Conservation (phyloP, 1,140 invertebrate species). For the Melanaphis sacchari region DNA sequence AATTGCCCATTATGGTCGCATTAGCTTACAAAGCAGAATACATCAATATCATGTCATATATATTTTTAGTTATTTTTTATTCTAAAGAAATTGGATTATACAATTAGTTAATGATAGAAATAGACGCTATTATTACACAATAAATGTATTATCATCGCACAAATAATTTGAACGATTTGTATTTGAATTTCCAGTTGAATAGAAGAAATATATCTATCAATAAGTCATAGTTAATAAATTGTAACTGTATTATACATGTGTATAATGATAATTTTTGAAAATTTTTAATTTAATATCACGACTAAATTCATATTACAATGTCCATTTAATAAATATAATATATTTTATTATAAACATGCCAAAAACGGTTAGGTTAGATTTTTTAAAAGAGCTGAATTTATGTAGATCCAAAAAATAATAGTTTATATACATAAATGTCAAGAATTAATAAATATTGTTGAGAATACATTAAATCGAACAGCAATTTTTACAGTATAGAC, state of each 20-base stretch:
- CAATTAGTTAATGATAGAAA: not conserved
- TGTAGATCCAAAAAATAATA: not conserved
- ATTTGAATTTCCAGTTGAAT: not conserved
- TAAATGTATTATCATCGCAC: not conserved
- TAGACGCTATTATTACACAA: not conserved
- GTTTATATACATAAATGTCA: not conserved
- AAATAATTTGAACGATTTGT: not conserved
- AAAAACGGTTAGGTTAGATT: not conserved
- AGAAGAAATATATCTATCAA: not conserved
- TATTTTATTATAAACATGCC: not conserved
- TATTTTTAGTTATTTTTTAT: too few relatives aligned
- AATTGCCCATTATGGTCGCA: not conserved
- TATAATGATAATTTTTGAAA: not conserved
- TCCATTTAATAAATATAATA: not conserved
- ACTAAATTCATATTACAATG: not conserved
- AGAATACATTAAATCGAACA: not conserved
- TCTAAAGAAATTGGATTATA: fast-evolving
- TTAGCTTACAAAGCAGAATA: not conserved
- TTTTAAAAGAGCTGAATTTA: not conserved
- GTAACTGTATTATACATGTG: not conserved
- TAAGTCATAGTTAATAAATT: not conserved
- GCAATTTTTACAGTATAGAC: not conserved
- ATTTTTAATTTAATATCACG: not conserved
- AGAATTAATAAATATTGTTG: not conserved
- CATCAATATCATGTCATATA: not conserved